phyloP scores from a whole-genome alignment of 2,797 vertebrate species.

The Pangasius larnaudii region DNA sequence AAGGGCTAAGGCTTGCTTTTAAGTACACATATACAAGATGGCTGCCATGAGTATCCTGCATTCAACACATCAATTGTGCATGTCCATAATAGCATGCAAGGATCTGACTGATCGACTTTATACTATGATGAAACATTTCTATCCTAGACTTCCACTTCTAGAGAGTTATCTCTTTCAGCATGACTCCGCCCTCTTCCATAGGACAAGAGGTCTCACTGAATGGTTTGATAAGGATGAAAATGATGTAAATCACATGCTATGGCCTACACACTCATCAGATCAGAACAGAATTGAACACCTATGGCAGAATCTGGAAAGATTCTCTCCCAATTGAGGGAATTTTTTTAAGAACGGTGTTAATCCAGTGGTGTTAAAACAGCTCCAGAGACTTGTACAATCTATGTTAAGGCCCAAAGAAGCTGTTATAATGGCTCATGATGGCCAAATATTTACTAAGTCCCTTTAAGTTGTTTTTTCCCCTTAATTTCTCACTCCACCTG shows the following conservation, averaged over 20 bases:
- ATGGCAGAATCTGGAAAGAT: not conserved
- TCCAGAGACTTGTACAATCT: not conserved
- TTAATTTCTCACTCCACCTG: not conserved
- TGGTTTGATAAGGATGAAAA: not conserved
- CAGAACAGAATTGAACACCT: not conserved
- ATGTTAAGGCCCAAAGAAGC: not conserved
- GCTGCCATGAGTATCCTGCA: not conserved
- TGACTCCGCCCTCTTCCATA: not conserved
- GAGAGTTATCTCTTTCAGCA: not conserved
- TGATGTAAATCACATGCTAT: not conserved
- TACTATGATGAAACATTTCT: not conserved
- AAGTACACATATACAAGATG: not conserved
- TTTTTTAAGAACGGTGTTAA: not conserved
- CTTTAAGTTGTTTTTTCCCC: not conserved
- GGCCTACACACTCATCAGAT: not conserved
- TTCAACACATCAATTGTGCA: not conserved
- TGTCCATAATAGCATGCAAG: not conserved
- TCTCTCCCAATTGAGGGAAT: too few relatives aligned
- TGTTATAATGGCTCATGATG: not conserved
- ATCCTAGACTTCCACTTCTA: too few relatives aligned
- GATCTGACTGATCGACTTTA: not conserved
- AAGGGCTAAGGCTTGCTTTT: not conserved
- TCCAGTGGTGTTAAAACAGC: not conserved
- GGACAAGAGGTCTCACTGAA: not conserved
- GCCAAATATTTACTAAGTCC: not conserved